Evolutionary conservation across 2,113 vertebrate species (phyloP).

Genomic region (Salvelinus namaycush): DNA sequence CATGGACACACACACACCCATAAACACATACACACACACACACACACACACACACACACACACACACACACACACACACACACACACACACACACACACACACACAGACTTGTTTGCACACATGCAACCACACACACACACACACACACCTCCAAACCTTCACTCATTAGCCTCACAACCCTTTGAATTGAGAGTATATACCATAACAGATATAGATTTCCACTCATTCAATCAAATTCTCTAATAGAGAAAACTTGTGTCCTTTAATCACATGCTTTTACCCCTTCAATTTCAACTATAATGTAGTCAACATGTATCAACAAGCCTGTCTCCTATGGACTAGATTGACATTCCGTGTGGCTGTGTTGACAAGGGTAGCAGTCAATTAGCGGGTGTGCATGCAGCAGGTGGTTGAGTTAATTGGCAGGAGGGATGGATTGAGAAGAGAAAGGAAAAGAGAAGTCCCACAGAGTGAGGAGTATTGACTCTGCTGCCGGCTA

Average conservation of each 20-base stretch:
- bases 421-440: too few species aligned
- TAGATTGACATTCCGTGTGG: not conserved
- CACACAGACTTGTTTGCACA: not conserved
- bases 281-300: not conserved
- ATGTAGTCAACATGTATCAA: not conserved
- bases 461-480: not conserved
- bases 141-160: not conserved
- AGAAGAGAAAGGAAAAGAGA: not conserved
- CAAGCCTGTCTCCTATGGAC: not conserved
- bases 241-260: not conserved
- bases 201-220: not conserved
- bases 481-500: not conserved
- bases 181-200: not conserved
- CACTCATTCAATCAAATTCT: not conserved
- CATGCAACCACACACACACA: not conserved
- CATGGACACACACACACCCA: not conserved
- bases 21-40: not conserved
- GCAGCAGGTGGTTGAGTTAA: conserved; percentile 13
- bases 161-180: not conserved
- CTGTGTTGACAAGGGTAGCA: not conserved
- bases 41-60: not conserved
- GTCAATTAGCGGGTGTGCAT: not conserved
- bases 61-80: not conserved
- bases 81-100: too few species aligned
- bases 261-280: not conserved